Percentiles rank a stretch among this genome's conserved stretches.
phyloP scores from a whole-genome alignment of 2,113 vertebrate genomes.

The Sturnus vulgaris region DNA sequence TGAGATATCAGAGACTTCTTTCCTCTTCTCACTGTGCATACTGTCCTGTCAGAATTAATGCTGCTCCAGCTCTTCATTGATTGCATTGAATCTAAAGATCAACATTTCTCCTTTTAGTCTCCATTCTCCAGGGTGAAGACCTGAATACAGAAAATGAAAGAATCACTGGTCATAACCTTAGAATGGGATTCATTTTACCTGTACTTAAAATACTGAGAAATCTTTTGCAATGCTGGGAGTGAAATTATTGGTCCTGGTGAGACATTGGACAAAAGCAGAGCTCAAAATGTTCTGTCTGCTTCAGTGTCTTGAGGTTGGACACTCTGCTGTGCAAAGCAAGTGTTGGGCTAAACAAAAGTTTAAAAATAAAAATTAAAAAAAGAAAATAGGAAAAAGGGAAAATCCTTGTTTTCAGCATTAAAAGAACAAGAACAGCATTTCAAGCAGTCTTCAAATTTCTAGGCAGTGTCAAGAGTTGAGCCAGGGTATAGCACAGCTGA shows the following conservation, averaged over 20 bases:
- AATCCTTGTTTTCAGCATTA: no score
- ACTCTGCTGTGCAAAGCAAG: neutral
- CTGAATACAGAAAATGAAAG: neutral
- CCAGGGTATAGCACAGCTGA: neutral
- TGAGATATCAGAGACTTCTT: neutral
- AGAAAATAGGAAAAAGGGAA: neutral
- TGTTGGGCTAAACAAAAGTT: neutral
- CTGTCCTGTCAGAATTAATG: neutral
- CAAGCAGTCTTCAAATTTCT: neutral
- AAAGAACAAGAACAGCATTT: neutral
- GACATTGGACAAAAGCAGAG: neutral
- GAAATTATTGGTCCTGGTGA: neutral
- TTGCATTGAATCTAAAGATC: neutral
- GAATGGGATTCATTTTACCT: neutral
- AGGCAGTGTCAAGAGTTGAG: neutral
- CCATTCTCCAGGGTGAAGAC: neutral
- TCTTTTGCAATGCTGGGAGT: neutral
- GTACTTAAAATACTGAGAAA: neutral
- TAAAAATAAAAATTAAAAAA: neutral
- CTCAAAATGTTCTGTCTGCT: neutral
- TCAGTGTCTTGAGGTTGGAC: neutral
- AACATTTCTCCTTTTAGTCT: neutral
- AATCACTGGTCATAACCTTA: neutral
- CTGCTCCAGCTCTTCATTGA: neutral
- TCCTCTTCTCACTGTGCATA: neutral